phyloP scores from a whole-genome alignment of 1,140 invertebrate species.

The Drosophila eugracilis region DNA sequence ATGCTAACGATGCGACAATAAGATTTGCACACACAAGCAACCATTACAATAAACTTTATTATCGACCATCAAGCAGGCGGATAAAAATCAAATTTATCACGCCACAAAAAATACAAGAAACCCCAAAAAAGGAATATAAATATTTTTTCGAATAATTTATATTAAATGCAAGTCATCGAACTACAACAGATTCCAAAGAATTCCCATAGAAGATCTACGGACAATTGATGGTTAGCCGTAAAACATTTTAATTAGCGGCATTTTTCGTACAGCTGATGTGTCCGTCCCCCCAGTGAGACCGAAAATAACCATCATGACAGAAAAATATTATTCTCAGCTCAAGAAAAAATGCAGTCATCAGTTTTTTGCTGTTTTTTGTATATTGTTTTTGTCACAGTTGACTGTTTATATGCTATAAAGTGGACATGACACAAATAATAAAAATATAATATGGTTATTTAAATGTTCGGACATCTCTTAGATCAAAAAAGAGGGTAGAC shows the following conservation, averaged over 20 bases:
- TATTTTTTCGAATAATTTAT: background rate
- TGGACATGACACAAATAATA: slow-evolving; percentile 24
- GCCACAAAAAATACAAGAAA: slow-evolving; percentile 1
- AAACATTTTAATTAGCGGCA: slow-evolving; percentile 39
- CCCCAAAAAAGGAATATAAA: slow-evolving; percentile 6
- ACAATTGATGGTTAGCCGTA: slow-evolving; percentile 24
- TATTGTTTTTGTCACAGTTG: background rate
- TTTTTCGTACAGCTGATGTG: slow-evolving; percentile 1
- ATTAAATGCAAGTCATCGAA: slow-evolving; percentile 8
- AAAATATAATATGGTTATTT: slow-evolving; percentile 20
- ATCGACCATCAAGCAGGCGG: background rate
- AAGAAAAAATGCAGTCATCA: slow-evolving; percentile 16
- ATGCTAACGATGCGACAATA: slow-evolving; percentile 4
- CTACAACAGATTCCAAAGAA: slow-evolving; percentile 11
- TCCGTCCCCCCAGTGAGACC: too few relatives aligned
- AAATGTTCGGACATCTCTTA: slow-evolving; percentile 9
- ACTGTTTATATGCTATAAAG: slow-evolving; percentile 20
- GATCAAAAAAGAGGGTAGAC: slow-evolving; percentile 6
- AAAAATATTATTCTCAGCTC: slow-evolving; percentile 21
- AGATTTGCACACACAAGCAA: slow-evolving; percentile 5
- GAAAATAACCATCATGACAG: background rate
- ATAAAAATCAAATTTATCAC: background rate
- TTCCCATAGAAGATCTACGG: slow-evolving; percentile 11
- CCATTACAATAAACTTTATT: background rate
- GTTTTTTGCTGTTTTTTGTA: slow-evolving; percentile 8